Conservation (phyloP, 2,797 vertebrate genomes). For the Hapalemur alaotrensis region DNA sequence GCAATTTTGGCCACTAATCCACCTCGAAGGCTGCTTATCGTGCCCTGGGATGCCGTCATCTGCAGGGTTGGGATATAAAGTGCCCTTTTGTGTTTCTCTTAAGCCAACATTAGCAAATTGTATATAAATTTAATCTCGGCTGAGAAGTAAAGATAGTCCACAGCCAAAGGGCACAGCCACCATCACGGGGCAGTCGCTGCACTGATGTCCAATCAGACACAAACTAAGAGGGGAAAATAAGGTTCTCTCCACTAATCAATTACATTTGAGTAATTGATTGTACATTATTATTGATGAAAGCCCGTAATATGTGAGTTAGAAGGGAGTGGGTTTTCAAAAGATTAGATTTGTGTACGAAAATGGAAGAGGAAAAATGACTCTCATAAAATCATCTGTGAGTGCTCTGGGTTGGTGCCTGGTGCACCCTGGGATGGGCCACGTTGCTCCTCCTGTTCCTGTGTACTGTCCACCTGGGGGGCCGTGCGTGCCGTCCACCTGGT, state of each 20-base stretch:
- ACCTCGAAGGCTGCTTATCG: conserved; percentile 44
- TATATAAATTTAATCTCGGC: conserved; percentile 55
- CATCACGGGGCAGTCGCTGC: background rate
- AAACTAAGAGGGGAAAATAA: background rate
- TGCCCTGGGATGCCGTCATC: conserved; percentile 16
- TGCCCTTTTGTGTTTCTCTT: conserved; percentile 46
- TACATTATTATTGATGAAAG: conserved; percentile 76
- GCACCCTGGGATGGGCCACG: rapidly evolving
- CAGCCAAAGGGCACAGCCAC: conserved; percentile 8
- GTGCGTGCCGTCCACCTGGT: no score
- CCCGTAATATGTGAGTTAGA: conserved; percentile 57
- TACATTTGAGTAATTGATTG: conserved; percentile 74
- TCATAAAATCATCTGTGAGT: conserved; percentile 50
- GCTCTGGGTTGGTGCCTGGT: conserved; percentile 8
- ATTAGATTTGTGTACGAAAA: conserved; percentile 76
- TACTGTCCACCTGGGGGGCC: rapidly evolving
- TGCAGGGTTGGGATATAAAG: background rate
- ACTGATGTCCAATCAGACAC: background rate
- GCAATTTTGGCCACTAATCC: conserved; percentile 42
- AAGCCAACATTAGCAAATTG: conserved; percentile 52
- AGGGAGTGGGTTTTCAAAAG: conserved; percentile 41
- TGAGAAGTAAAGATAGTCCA: conserved; percentile 54
- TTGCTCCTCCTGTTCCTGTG: rapidly evolving
- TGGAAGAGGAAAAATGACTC: conserved; percentile 55
- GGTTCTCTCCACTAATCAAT: conserved; percentile 48